Evolutionary conservation across 2,888 invertebrate species (phyloP), one percentile per base, ranked within the genome.

Genomic region (Creontiades dilutus): DNA sequence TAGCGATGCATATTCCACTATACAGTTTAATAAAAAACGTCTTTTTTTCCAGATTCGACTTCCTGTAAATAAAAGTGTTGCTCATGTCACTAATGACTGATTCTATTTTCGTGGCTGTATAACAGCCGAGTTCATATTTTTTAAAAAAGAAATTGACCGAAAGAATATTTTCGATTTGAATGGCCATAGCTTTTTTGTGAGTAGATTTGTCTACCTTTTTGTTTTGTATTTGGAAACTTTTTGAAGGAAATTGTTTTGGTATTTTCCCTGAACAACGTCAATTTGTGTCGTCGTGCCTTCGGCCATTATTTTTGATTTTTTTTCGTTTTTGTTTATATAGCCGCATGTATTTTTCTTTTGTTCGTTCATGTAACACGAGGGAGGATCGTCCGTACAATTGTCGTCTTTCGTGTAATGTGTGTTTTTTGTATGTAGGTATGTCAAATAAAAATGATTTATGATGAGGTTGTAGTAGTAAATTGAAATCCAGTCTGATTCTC

Each of bases 61-160:
- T 37, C 37, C 16, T 80, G 46, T 80, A 80, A 47, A 47, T 80
- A 48, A 78, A 75, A 75, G 14, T 76, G 9, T 80, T 80, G 80
- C 46, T 80, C 48, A n/a, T n/a, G 46, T 80, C 80, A n/a, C 0
- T 3, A 80, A 28, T 46, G 19, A 80, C 28, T 78, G 28, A 27
- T 48, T 80, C 76, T 19, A 46, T 68, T 68, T 68, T 68, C 23
- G 68, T 68, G 9, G 68, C 68, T 68, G 68, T 68, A 0, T 23
- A 68, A 68, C 68, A 68, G 68, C 23, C 0, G 12, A 12, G 28
- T 80, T 80, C 28, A 48, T 0, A 47, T 46, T 23, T 12, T 12
- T 23, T 23, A 52, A 52, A 52, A 14, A 52, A 14, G 13, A 2
- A 52, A 52, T 37, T 37, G 11, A 5, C 13, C 3, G 52, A 11